These are phyloP conservation scores for Mesitornis unicolor DNA, from an alignment of 2,113 vertebrate species.

Conservation along the genomic window DNA sequence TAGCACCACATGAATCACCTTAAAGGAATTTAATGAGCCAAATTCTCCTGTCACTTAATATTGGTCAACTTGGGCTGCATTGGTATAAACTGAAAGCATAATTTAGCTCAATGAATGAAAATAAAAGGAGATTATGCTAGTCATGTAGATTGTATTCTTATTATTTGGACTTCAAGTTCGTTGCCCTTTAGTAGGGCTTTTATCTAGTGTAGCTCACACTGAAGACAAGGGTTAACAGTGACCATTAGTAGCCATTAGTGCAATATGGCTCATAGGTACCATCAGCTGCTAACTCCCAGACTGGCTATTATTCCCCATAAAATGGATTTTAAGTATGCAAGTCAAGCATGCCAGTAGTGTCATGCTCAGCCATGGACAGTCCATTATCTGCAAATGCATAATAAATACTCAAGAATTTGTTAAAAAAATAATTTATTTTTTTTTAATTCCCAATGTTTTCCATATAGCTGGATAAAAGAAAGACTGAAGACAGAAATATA, in stretches of 20 bases:
- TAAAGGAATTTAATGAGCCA: background rate
- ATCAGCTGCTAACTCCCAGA: background rate
- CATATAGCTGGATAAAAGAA: background rate
- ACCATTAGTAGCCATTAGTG: background rate
- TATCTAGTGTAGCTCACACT: background rate
- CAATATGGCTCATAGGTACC: background rate
- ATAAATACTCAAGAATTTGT: background rate
- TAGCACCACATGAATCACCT: background rate
- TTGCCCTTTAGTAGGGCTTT: background rate
- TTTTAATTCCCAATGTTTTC: background rate
- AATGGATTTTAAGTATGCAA: background rate
- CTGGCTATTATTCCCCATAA: background rate
- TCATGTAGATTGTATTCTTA: background rate
- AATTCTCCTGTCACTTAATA: background rate
- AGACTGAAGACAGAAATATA: background rate
- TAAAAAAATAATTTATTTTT: background rate
- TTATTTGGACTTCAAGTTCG: background rate
- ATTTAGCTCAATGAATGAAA: background rate
- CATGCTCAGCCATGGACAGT: background rate
- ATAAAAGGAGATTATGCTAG: background rate
- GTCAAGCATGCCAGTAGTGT: background rate
- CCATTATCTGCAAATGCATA: background rate
- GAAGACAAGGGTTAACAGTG: background rate
- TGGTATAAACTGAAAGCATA: background rate
- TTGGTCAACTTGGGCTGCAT: background rate